Percentiles rank a stretch among this genome's conserved stretches.
These are phyloP conservation scores for Protosalanx chinensis DNA, from an alignment of 2,797 vertebrate genomes.

Conservation along the genomic window DNA sequence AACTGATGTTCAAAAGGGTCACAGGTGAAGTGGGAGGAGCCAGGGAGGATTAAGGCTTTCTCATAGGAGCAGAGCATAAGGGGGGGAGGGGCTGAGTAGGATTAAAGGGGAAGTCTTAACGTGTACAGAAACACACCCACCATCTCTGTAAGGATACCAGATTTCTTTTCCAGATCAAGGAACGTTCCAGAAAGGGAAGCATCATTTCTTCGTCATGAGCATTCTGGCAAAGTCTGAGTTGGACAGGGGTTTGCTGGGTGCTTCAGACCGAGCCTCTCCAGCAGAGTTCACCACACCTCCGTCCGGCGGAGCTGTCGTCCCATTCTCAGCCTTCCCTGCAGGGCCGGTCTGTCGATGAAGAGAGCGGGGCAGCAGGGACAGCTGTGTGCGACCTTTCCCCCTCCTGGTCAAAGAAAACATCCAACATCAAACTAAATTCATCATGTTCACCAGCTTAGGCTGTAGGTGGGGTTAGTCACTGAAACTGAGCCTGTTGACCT, in stretches of 20 bases:
- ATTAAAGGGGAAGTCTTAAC: slow-evolving; percentile 56
- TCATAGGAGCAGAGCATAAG: slow-evolving; percentile 44
- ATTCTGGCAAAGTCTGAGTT: slow-evolving; percentile 97
- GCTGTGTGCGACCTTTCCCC: slow-evolving; percentile 91
- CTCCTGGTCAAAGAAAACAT: slow-evolving; percentile 69
- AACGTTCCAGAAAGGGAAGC: slow-evolving; percentile 29
- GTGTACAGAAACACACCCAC: slow-evolving; percentile 54
- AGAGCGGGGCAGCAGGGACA: slow-evolving; percentile 87
- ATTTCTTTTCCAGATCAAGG: slow-evolving; percentile 78
- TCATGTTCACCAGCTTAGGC: neutral
- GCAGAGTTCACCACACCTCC: slow-evolving; percentile 33
- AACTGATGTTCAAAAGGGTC: slow-evolving; percentile 27
- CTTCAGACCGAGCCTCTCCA: slow-evolving; percentile 3
- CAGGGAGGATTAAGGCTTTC: slow-evolving; percentile 61
- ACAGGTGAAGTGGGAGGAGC: slow-evolving; percentile 40
- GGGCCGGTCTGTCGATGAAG: slow-evolving; percentile 77
- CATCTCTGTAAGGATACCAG: slow-evolving; percentile 73
- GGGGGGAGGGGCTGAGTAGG: slow-evolving; percentile 36
- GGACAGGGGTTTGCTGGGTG: slow-evolving; percentile 80
- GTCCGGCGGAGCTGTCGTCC: slow-evolving; percentile 66
- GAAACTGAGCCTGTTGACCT: too few relatives aligned
- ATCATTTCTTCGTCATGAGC: slow-evolving; percentile 88
- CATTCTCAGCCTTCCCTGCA: slow-evolving; percentile 80
- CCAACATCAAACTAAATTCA: neutral
- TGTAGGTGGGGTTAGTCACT: neutral